Base-by-base conservation (phyloP, 1,140 invertebrate genomes). In the Caerostris darwini region DNA sequence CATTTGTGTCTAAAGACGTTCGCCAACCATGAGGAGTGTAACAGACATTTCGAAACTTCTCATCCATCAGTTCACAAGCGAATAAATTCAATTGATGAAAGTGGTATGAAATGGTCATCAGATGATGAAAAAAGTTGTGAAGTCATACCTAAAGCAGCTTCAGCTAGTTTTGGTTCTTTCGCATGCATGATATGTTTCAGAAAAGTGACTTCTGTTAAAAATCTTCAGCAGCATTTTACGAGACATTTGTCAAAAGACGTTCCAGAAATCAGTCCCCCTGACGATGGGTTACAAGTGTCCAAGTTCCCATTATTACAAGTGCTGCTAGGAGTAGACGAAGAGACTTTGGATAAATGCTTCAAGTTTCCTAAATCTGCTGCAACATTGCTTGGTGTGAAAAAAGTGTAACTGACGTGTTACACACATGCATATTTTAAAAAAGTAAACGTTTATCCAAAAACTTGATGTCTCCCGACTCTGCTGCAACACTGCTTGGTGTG, bases 1-100 rank as follows among this genome's bases (percentile, higher is more conserved):
- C 98, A 99, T 96, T 96, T 99, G 0, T 99, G 98, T 96, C 98
- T 99, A 95, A 97, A 97, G 12, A 98, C 98, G 0, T 99, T 98
- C 95, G 96, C 97, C 0, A 97, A 98, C 57, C 96, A 98, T 1
- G 96, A 97, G 88, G 97, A 98, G 8, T 98, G 98, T 59, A 96
- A 99, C 56, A 97, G 97, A 19, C 99, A 99, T 95, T 97, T 99
- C 92, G 97, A 97, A 93, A 96, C 97, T 5, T 96, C 96, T 59
- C 98, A 99, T 95, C 96, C 97, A 0, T 94, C 94, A 14, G 95
- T 96, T 86, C 96, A 96, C 59, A 67, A 85, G 61, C 71, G 90
- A 59, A 56, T 94, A 12, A 82, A 50, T 57, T 57, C 58, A 12
- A 85, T 14, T 10, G 85, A 94, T 53, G 81, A 93, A 71, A 61